Percentiles rank a stretch among this genome's conserved stretches.
phyloP scores from a whole-genome alignment of 2,113 vertebrate genomes.

The Speoplatyrhinus poulsoni region DNA sequence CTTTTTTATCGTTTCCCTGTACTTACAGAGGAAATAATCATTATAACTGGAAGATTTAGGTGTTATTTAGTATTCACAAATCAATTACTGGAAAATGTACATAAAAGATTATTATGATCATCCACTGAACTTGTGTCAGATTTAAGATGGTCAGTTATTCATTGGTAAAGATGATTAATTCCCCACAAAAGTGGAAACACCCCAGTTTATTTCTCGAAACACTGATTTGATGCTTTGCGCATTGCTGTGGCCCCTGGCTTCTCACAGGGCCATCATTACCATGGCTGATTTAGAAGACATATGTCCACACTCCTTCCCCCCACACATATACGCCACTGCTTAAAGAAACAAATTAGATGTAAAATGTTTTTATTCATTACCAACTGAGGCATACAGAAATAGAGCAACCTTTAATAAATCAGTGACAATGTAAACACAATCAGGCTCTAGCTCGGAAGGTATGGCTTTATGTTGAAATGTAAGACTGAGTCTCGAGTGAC shows the following conservation, averaged over 20 bases:
- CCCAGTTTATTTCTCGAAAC: neutral
- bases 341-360: slow-evolving; percentile 72
- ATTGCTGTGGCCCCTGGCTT: slow-evolving; percentile 40
- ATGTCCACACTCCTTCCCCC: slow-evolving; percentile 50
- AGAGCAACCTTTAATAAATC: slow-evolving; percentile 65
- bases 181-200: no score
- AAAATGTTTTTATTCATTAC: slow-evolving; percentile 67
- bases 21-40: no score
- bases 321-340: slow-evolving; percentile 54
- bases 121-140: neutral
- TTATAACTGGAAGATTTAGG: no score
- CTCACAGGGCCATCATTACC: slow-evolving; percentile 55
- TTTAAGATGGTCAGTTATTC: neutral
- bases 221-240: slow-evolving; percentile 14
- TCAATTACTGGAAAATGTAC: no score
- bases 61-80: no score
- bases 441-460: slow-evolving; percentile 47
- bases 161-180: neutral
- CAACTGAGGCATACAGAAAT: slow-evolving; percentile 53
- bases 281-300: slow-evolving; percentile 57
- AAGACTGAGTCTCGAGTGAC: slow-evolving; percentile 52
- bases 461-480: slow-evolving; percentile 63
- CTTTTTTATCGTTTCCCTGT: no score
- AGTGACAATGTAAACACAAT: slow-evolving; percentile 73
- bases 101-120: neutral